Base-by-base conservation (phyloP, 2,797 vertebrate species). In the Coluber constrictor region DNA sequence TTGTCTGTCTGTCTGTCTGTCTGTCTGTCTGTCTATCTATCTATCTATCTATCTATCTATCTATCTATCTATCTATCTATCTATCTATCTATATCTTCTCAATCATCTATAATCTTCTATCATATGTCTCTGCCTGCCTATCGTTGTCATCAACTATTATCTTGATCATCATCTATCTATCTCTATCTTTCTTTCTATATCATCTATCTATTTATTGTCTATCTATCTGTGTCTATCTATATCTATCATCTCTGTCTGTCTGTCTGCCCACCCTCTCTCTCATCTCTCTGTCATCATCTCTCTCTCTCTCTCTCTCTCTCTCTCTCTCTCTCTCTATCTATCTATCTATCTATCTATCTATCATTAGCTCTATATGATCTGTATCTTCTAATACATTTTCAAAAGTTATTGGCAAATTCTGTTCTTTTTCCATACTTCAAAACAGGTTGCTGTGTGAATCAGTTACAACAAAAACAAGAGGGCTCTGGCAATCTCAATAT, bases 1-100 rank as follows among this genome's bases (percentile, higher is more conserved):
- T 20, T 4, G 0, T 10, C 59, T 15, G 0, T 2, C 63, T n/a
- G 0, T 15, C 61, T 61, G 0, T 0, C 27, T 63, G 0, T 3
- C 66, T 8, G 1, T 2, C 63, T 32, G 0, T 3, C 63, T 13
- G 0, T n/a, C 29, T 57, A 18, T 5, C 56, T 18, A 5, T 57
- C 56, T 57, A 18, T 3, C 55, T 56, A 11, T 12, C 61, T 61
- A 11, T 9, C 60, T 61, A 11, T 0, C 27, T 63, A 1, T 3
- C 66, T 8, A 1, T 2, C 63, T 32, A 1, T 3, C 63, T 13
- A 1, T n/a, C 29, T 57, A 18, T 5, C 56, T 18, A 5, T 57
- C 56, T 57, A 18, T 3, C 55, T 56, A 11, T 12, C 61, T 61
- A 11, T 9, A n/a, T n/a, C 63, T 66, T 25, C 7, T 60, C 59